Evolutionary conservation across 2,888 invertebrate genomes (phyloP), one percentile per base, ranked within the genome.

Genomic region (Cosmorhoe ocellata): DNA sequence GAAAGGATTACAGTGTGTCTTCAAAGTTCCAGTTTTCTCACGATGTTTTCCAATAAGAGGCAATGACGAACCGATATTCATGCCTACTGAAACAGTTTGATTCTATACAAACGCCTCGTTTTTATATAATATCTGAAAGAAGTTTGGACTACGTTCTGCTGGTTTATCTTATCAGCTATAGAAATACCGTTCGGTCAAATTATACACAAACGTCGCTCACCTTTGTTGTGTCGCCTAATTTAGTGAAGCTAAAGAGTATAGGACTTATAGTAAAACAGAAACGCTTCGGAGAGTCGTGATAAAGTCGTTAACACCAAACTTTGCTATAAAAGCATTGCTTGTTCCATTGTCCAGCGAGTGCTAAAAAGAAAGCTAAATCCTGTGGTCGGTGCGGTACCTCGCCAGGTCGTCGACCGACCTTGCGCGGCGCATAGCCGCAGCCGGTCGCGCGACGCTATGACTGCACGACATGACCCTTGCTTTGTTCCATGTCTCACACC

Each of bases 361-460:
- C 56, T 66, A 63, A 59, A 67, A 75, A 71, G 70, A 71, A 79
- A 76, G 67, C 66, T 71, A 63, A 75, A 71, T 69, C 49, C 59
- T 45, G 67, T 66, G 67, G 65, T 68, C 69, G 67, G 76, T 77
- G 75, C 75, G 59, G 69, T 75, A 74, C 69, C 61, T 66, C 71
- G 79, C 67, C 79, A 78, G 88, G 85, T 89, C 87, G 82, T 66
- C 82, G 89, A 84, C 89, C 89, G 89, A 82, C 89, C 89, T 90
- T 90, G 88, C 87, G 79, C 79, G 65, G 79, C 79, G 78, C 81
- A 76, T 76, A 79, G 81, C 83, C 81, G 74, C 78, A 77, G 81
- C 83, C 82, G 76, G 44, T 36, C 51, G 53, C 31, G 64, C 71
- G 74, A 61, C 67, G 65, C 65, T 67, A 62, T 82, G 36, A 24